Evolutionary conservation across 2,888 invertebrate species (phyloP).

Genomic region (Meteorus cinctellus): DNA sequence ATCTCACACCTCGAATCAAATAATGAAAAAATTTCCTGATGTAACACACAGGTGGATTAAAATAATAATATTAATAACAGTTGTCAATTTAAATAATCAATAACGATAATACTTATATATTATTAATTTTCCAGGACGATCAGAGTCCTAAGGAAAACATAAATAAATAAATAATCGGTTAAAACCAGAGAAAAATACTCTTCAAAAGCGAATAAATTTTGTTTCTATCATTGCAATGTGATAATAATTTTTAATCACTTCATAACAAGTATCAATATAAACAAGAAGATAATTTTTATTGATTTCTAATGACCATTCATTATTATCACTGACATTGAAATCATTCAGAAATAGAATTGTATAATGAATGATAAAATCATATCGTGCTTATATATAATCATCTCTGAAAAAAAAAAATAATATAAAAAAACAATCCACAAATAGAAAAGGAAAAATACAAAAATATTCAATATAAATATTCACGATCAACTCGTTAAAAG

Average conservation of each 20-base stretch:
- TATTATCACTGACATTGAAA: background rate
- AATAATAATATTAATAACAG: background rate
- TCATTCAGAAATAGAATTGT: background rate
- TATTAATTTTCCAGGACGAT: too few relatives aligned
- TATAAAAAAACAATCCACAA: background rate
- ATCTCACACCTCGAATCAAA: background rate
- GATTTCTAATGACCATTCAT: background rate
- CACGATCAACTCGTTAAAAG: background rate
- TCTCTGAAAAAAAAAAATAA: background rate
- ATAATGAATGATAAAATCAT: background rate
- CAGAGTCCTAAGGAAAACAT: too few relatives aligned
- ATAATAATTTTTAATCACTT: background rate
- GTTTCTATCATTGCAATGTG: background rate
- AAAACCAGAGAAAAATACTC: too few relatives aligned
- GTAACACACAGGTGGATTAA: background rate
- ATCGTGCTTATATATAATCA: background rate
- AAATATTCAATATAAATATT: background rate
- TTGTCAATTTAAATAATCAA: too few relatives aligned
- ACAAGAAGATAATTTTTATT: background rate
- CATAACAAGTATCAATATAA: background rate
- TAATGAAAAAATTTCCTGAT: background rate
- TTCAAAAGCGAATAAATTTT: background rate
- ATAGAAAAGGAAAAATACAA: background rate
- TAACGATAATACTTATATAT: too few relatives aligned
- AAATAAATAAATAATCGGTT: too few relatives aligned